Conservation (phyloP, 1,140 invertebrate genomes). For the Globodera ellingtonae region DNA sequence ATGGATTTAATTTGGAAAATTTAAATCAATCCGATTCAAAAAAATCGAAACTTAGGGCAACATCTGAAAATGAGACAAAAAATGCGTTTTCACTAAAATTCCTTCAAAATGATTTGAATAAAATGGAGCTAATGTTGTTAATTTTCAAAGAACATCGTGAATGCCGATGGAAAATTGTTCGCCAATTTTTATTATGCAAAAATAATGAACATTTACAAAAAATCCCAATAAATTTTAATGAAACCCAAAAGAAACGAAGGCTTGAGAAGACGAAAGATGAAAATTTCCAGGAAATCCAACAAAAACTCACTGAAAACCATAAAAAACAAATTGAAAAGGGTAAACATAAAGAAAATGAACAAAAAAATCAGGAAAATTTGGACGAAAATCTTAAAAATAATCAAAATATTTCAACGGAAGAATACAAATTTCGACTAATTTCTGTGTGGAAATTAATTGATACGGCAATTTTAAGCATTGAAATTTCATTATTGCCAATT, state of each 20-base stretch:
- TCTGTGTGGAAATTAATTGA: not conserved
- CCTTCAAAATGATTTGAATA: not conserved
- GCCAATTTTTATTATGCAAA: not conserved
- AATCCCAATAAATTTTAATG: too few relatives aligned
- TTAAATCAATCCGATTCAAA: too few relatives aligned
- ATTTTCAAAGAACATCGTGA: not conserved
- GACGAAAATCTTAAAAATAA: not conserved
- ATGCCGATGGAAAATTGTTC: not conserved
- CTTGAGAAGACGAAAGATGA: too few relatives aligned
- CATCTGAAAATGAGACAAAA: too few relatives aligned
- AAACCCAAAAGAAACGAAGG: too few relatives aligned
- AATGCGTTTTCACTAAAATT: too few relatives aligned
- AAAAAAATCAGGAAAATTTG: not conserved
- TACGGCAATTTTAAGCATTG: not conserved
- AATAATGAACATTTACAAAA: not conserved
- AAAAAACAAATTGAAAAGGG: too few relatives aligned
- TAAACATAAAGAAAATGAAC: too few relatives aligned
- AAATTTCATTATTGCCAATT: not conserved
- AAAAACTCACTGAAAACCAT: too few relatives aligned
- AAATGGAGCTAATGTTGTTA: not conserved
- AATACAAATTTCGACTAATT: not conserved
- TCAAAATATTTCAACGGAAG: not conserved
- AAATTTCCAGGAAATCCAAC: too few relatives aligned
- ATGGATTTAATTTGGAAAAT: too few relatives aligned
- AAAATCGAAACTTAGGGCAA: too few relatives aligned